phyloP scores from a whole-genome alignment of 2,797 vertebrate species.

The Rhynchotus rufescens region DNA sequence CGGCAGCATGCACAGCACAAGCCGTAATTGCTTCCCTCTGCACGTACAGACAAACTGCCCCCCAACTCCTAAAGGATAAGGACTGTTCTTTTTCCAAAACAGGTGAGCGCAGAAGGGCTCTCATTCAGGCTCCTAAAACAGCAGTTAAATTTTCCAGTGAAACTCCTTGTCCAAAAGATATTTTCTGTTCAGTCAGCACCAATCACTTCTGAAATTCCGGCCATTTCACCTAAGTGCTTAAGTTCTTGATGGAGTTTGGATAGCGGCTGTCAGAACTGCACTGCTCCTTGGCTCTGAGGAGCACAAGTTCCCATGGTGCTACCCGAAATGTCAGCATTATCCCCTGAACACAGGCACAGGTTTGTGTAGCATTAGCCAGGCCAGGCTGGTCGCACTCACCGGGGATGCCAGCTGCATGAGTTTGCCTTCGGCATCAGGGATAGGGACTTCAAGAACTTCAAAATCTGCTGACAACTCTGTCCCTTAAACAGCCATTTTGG shows the following conservation, averaged over 20 bases:
- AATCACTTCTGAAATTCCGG: background rate
- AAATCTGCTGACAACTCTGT: background rate
- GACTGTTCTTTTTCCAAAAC: background rate
- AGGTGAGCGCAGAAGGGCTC: background rate
- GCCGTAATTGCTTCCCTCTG: fast-evolving
- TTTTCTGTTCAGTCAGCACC: background rate
- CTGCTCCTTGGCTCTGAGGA: background rate
- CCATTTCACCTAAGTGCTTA: background rate
- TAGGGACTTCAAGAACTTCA: background rate
- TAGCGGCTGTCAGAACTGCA: background rate
- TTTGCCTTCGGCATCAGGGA: background rate
- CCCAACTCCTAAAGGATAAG: background rate
- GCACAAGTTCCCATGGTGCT: background rate
- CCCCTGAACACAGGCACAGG: background rate
- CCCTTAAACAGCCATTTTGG: background rate
- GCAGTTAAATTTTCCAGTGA: background rate
- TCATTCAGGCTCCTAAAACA: background rate
- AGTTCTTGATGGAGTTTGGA: background rate
- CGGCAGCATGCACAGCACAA: background rate
- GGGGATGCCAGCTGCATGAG: background rate
- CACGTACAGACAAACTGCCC: background rate
- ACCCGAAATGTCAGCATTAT: background rate
- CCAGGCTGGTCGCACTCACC: background rate
- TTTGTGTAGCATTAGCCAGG: background rate
- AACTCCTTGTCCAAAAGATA: background rate